A percentile compares a stretch with the other conserved stretches of the same genome.
phyloP scores from a whole-genome alignment of 2,888 invertebrate genomes.

The Apantesis nais region DNA sequence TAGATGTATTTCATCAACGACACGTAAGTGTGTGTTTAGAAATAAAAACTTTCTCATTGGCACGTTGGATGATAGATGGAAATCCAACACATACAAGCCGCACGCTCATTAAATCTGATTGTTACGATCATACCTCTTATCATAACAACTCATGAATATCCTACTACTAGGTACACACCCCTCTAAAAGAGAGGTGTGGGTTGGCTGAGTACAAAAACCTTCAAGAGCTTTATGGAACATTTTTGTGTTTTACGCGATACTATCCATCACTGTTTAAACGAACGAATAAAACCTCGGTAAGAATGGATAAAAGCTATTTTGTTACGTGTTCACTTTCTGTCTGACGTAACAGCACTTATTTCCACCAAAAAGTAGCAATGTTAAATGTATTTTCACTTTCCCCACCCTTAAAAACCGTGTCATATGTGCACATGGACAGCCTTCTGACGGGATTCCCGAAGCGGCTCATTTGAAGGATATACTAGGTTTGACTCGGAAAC shows the following conservation, averaged over 20 bases:
- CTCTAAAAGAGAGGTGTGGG: background rate
- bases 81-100: background rate
- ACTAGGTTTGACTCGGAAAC: no score
- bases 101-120: background rate
- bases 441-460: no score
- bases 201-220: conserved; percentile 5
- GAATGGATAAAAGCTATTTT: background rate
- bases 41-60: no score
- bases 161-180: conserved; percentile 3
- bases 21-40: background rate
- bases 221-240: conserved; percentile 1
- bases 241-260: conserved; percentile 11
- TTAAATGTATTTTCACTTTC: background rate
- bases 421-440: no score
- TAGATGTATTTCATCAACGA: no score
- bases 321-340: conserved; percentile 5
- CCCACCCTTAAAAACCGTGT: background rate
- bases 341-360: background rate
- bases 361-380: background rate
- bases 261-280: conserved; percentile 5
- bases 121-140: background rate
- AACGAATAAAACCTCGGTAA: conserved; percentile 6
- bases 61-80: background rate
- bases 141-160: conserved; percentile 6
- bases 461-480: no score